Conservation (phyloP, 2,113 vertebrate genomes). For the Arizona elegans region DNA sequence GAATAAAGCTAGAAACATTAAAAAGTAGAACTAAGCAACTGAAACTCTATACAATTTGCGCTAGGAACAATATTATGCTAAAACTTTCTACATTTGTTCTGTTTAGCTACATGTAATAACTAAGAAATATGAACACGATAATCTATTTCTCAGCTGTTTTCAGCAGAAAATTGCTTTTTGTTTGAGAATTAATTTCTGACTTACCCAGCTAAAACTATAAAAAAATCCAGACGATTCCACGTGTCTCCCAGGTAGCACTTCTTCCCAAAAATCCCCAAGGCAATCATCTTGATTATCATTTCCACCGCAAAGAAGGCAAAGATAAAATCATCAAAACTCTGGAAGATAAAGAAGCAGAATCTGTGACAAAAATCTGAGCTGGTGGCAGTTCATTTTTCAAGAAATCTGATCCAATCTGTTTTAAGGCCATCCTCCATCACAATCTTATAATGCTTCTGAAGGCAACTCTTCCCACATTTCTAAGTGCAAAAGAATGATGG, state of each 20-base stretch:
- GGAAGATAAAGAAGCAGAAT: slow-evolving; percentile 41
- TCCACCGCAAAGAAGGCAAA: slow-evolving; percentile 98
- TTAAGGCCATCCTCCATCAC: background rate
- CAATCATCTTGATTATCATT: slow-evolving; percentile 99
- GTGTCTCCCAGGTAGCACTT: slow-evolving; percentile 98
- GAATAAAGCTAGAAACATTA: background rate
- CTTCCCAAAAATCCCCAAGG: slow-evolving; percentile 96
- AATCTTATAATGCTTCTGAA: background rate
- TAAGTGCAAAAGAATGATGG: background rate
- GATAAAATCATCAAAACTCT: slow-evolving; percentile 99
- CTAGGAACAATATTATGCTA: accelerated
- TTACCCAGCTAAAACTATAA: slow-evolving; percentile 97
- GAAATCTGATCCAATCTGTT: background rate
- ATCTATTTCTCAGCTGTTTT: background rate
- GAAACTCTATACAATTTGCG: background rate
- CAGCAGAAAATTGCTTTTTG: background rate
- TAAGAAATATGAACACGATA: background rate
- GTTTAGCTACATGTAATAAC: background rate
- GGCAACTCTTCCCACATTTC: background rate
- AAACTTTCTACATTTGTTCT: background rate
- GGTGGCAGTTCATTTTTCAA: background rate
- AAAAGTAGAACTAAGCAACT: background rate
- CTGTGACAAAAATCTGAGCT: background rate
- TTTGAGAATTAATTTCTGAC: slow-evolving; percentile 12
- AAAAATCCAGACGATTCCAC: slow-evolving; percentile 98